These are phyloP conservation scores for Anguilla japonica DNA, from an alignment of 2,113 vertebrate species.

Conservation along the genomic window DNA sequence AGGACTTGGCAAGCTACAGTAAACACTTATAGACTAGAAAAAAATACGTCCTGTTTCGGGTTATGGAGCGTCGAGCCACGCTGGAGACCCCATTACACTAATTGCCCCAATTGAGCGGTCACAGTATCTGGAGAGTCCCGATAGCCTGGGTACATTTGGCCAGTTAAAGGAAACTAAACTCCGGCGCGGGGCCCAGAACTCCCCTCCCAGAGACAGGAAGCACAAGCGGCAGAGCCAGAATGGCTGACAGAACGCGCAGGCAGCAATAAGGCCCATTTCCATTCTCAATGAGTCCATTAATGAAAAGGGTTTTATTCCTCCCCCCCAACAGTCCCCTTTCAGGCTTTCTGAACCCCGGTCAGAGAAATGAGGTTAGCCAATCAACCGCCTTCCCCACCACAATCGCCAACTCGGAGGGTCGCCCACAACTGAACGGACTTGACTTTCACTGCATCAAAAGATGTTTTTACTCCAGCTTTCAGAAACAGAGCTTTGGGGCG, in stretches of 20 bases:
- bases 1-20: neutral
- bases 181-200: slow-evolving; percentile 25
- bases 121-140: slow-evolving; percentile 45
- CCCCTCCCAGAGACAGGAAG: slow-evolving; percentile 21
- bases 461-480: neutral
- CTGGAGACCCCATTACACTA: slow-evolving; percentile 43
- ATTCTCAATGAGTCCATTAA: slow-evolving; percentile 24
- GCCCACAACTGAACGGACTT: neutral
- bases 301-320: neutral
- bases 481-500: neutral
- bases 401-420: neutral
- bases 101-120: slow-evolving; percentile 46
- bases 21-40: slow-evolving; percentile 17
- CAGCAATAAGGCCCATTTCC: slow-evolving; percentile 28
- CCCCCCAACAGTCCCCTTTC: slow-evolving; percentile 18
- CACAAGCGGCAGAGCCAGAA: slow-evolving; percentile 21
- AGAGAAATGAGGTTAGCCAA: slow-evolving; percentile 36
- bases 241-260: slow-evolving; percentile 23
- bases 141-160: slow-evolving; percentile 25
- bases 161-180: slow-evolving; percentile 32
- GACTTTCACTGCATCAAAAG: slow-evolving; percentile 15
- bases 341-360: slow-evolving; percentile 26
- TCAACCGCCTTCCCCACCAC: slow-evolving; percentile 11
- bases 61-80: slow-evolving; percentile 42
- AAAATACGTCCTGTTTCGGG: slow-evolving; percentile 37